These are phyloP conservation scores for Hyla sarda DNA, from an alignment of 2,113 vertebrate genomes.

Conservation along the genomic window DNA sequence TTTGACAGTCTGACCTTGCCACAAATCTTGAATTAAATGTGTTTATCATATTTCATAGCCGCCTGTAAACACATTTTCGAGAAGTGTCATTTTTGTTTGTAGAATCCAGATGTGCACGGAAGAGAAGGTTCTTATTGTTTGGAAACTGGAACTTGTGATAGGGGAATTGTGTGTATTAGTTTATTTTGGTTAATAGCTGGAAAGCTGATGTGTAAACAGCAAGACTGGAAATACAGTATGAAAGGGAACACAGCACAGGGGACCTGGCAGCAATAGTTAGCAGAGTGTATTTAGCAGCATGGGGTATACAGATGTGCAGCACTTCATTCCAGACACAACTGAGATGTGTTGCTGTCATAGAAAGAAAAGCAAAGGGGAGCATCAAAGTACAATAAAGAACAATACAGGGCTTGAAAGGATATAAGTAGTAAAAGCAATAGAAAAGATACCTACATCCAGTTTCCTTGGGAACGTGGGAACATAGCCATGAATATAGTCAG, in stretches of 20 bases:
- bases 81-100: slow-evolving; percentile 53
- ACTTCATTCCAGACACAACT: not conserved
- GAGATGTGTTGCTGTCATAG: not conserved
- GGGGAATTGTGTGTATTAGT: not conserved
- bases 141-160: not conserved
- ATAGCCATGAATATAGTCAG: slow-evolving; percentile 75
- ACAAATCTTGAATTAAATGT: slow-evolving; percentile 25
- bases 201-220: slow-evolving; percentile 3
- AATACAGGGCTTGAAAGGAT: not conserved
- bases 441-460: slow-evolving; percentile 88
- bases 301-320: not conserved
- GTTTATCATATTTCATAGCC: slow-evolving; percentile 50
- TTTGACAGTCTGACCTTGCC: slow-evolving; percentile 29
- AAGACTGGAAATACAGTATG: not conserved
- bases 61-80: slow-evolving; percentile 43
- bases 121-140: slow-evolving; percentile 23
- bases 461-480: slow-evolving; percentile 77
- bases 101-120: slow-evolving; percentile 45
- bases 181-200: not conserved
- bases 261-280: not conserved
- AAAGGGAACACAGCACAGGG: not conserved
- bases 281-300: not conserved
- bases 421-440: not conserved
- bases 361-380: not conserved
- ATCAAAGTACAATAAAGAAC: not conserved